Evolutionary conservation across 23 tunicate genomes (phyloP).

Genomic region (Trididemnum nubilum): DNA sequence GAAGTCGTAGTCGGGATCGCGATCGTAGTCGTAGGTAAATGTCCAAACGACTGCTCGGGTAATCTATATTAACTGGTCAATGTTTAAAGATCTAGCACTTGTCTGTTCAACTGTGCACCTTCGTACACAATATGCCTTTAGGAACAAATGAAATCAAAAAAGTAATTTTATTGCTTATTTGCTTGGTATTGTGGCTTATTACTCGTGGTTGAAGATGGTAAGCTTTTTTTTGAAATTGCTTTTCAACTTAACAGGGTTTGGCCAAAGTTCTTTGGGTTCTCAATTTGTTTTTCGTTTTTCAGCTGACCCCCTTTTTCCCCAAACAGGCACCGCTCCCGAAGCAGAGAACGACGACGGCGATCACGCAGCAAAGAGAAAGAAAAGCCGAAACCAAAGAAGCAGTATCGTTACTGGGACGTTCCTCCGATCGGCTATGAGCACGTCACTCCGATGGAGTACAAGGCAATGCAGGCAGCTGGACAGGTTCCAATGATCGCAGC

Average conservation of each 20-base stretch:
- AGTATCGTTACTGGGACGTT: conserved; percentile 88
- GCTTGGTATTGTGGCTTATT: no score
- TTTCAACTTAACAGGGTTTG: no score
- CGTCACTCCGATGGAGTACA: conserved; percentile 90
- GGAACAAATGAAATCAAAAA: no score
- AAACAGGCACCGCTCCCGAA: conserved; percentile 91
- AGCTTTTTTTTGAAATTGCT: no score
- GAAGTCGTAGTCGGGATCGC: no score
- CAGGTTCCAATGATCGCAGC: conserved; percentile 90
- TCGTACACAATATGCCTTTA: no score
- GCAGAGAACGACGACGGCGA: conserved; percentile 59
- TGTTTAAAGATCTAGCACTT: background rate
- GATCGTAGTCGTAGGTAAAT: conserved; percentile 40
- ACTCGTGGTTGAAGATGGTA: no score
- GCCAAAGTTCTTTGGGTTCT: no score
- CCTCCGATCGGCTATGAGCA: conserved; percentile 96
- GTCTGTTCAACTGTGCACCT: no score
- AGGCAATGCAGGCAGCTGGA: conserved; percentile 99
- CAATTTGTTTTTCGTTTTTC: conserved; percentile 92
- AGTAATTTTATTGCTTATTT: no score
- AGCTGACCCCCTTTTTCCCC: conserved; percentile 79
- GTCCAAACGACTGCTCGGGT: no score
- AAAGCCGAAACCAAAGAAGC: conserved; percentile 46
- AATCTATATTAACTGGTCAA: no score
- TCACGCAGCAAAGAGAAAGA: conserved; percentile 38